A percentile compares a stretch with the other conserved stretches of the same genome.
phyloP scores from a whole-genome alignment of 64 coral and sea anemone species.

The Hydrozoanthus tunicans region DNA sequence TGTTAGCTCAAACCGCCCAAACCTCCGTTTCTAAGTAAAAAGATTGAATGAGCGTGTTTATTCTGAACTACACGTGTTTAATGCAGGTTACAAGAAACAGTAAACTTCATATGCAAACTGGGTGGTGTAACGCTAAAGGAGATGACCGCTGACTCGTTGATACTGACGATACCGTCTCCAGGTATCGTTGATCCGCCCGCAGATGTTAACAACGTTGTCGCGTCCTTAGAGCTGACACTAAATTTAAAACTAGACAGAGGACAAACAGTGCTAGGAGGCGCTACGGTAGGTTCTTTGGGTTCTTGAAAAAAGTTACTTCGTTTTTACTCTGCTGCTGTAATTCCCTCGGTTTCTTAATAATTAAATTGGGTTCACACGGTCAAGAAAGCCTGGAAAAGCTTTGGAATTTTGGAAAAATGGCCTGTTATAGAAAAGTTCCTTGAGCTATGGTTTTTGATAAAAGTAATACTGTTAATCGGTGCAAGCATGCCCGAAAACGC shows the following conservation, averaged over 20 bases:
- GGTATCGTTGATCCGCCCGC: neutral
- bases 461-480: no score
- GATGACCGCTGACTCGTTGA: conserved; percentile 18
- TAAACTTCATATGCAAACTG: conserved; percentile 13
- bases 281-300: conserved; percentile 41
- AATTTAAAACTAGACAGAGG: conserved; percentile 34
- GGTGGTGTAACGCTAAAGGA: conserved; percentile 25
- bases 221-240: conserved; percentile 27
- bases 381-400: no score
- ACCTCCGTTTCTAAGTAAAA: no score
- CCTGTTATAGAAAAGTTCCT: no score
- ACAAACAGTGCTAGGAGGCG: conserved; percentile 26
- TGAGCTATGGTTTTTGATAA: no score
- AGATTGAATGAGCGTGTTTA: no score
- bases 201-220: neutral
- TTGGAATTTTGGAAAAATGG: no score
- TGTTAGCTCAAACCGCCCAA: no score
- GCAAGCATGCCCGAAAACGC: no score
- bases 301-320: neutral
- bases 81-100: conserved; percentile 18
- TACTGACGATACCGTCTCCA: conserved; percentile 33
- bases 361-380: neutral
- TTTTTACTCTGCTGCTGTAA: neutral
- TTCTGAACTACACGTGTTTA: neutral
- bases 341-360: no score